Conservation (phyloP, 2,113 vertebrate genomes). For the Prinia subflava region DNA sequence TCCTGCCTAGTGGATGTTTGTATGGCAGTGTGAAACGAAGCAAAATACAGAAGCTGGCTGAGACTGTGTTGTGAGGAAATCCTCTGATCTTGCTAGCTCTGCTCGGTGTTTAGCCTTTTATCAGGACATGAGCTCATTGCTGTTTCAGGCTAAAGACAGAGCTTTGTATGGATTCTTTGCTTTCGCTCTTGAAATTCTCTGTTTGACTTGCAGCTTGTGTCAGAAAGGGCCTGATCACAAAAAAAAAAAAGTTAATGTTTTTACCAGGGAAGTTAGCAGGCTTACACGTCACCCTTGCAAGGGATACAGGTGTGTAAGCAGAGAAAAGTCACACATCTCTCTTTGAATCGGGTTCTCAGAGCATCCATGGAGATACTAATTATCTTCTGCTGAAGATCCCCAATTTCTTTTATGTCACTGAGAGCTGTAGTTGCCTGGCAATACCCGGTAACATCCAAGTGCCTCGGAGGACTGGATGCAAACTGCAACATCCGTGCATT, state of each 20-base stretch:
- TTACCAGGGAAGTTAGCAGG: slow-evolving; percentile 31
- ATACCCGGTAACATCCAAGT: background rate
- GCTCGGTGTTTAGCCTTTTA: slow-evolving; percentile 45
- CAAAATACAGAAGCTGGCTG: background rate
- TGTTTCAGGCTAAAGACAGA: slow-evolving; percentile 32
- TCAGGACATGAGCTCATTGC: slow-evolving; percentile 2
- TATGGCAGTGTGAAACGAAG: background rate
- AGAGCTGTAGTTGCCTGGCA: slow-evolving; percentile 41
- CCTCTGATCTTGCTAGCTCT: slow-evolving; percentile 42
- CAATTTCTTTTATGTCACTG: slow-evolving; percentile 30
- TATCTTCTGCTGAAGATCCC: slow-evolving; percentile 27
- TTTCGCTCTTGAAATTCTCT: slow-evolving; percentile 13
- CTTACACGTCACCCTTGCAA: background rate
- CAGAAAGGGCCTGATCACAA: slow-evolving; percentile 35
- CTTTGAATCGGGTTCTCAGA: slow-evolving; percentile 33
- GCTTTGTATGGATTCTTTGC: slow-evolving; percentile 17
- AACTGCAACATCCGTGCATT: background rate
- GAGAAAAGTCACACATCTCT: background rate
- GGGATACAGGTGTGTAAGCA: background rate
- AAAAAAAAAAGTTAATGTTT: slow-evolving; percentile 13
- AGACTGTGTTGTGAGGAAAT: slow-evolving; percentile 16
- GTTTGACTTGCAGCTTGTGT: slow-evolving; percentile 18
- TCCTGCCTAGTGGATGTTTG: background rate
- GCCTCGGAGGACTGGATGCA: slow-evolving; percentile 13
- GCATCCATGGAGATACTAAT: slow-evolving; percentile 41